A percentile compares a stretch with the other conserved stretches of the same genome.
phyloP scores from a whole-genome alignment of 2,888 invertebrate species.

The Microctonus brassicae region DNA sequence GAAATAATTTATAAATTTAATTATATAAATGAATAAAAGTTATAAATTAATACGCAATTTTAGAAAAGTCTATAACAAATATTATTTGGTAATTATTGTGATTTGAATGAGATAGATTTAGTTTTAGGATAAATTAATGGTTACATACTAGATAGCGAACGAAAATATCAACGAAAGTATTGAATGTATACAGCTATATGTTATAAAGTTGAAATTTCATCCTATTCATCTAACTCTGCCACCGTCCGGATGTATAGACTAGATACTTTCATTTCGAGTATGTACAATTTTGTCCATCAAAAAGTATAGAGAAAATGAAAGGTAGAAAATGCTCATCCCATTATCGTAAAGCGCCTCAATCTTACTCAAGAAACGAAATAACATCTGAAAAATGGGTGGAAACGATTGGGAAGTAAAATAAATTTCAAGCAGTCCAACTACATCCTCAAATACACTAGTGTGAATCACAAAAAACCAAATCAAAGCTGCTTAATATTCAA shows the following conservation, averaged over 20 bases:
- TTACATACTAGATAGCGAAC: no score
- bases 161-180: neutral
- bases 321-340: slow-evolving; percentile 35
- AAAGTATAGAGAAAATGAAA: slow-evolving; percentile 11
- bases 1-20: neutral
- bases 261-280: slow-evolving; percentile 44
- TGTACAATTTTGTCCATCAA: slow-evolving; percentile 24
- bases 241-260: slow-evolving; percentile 10
- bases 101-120: no score
- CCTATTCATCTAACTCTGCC: neutral
- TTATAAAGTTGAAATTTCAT: slow-evolving; percentile 7
- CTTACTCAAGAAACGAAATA: slow-evolving; percentile 27
- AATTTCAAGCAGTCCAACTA: slow-evolving; percentile 33
- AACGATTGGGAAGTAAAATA: slow-evolving; percentile 30
- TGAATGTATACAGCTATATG: neutral
- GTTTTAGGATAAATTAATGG: no score
- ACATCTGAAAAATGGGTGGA: slow-evolving; percentile 23
- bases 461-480: slow-evolving; percentile 31
- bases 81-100: no score
- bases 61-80: no score
- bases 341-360: slow-evolving; percentile 31
- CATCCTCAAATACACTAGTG: neutral
- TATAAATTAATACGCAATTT: no score
- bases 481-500: slow-evolving; percentile 33
- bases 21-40: no score